Percentiles rank a stretch among this genome's conserved stretches.
These are phyloP conservation scores for Aphelinus certus DNA, from an alignment of 1,140 invertebrate species.

Conservation along the genomic window DNA sequence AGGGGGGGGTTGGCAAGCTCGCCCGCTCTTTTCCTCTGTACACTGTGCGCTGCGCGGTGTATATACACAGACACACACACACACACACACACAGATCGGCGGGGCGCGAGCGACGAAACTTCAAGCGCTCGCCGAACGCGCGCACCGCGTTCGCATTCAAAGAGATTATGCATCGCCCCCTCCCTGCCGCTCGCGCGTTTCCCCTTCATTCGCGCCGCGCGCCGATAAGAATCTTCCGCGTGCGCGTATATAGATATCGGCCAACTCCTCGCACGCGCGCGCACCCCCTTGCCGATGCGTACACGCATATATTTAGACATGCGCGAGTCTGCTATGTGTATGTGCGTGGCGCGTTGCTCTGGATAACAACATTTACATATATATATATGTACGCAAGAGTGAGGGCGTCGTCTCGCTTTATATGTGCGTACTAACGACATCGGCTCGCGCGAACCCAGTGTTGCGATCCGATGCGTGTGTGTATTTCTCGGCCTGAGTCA, in stretches of 20 bases:
- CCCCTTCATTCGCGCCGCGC: not conserved
- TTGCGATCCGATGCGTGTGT: no score
- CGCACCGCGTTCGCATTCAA: constrained; percentile 13
- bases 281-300: constrained; percentile 27
- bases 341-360: no score
- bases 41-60: no score
- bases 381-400: no score
- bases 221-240: constrained; percentile 23
- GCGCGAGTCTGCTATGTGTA: no score
- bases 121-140: constrained; percentile 46
- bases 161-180: constrained; percentile 44
- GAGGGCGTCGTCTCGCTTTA: no score
- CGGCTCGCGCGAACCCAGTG: no score
- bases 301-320: not conserved
- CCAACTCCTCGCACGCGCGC: not conserved
- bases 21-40: not conserved
- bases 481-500: no score
- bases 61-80: not conserved
- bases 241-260: not conserved
- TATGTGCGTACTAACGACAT: no score
- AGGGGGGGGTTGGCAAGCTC: constrained; percentile 3
- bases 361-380: no score
- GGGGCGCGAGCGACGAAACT: constrained; percentile 46
- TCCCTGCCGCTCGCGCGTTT: not conserved
- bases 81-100: constrained; percentile 25